A percentile compares a stretch with the other conserved stretches of the same genome.
Evolutionary conservation across 2,797 vertebrate genomes (phyloP).

Genomic region (Huso huso): DNA sequence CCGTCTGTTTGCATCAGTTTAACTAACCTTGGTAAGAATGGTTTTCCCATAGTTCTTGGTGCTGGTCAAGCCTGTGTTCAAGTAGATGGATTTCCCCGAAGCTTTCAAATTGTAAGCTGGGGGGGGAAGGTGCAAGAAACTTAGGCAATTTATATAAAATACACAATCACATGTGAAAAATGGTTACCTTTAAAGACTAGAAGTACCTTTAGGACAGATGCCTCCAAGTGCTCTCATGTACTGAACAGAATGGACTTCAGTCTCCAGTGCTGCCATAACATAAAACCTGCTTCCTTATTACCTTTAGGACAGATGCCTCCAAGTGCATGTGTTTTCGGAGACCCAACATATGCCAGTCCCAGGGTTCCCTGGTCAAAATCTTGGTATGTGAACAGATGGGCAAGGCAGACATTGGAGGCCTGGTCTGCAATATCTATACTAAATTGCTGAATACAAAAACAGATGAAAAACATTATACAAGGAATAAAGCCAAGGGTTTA

Average conservation of each 20-base stretch:
- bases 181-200: too few species aligned
- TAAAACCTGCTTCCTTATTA: conserved; percentile 38
- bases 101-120: conserved; percentile 76
- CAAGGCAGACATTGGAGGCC: conserved; percentile 84
- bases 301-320: conserved; percentile 91
- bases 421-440: conserved; percentile 87
- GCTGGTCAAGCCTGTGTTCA: conserved; percentile 96
- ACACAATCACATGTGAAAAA: too few species aligned
- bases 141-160: conserved; percentile 9
- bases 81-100: conserved; percentile 71
- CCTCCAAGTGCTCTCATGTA: too few species aligned
- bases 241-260: too few species aligned
- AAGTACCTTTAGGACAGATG: too few species aligned
- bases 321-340: conserved; percentile 77
- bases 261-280: too few species aligned
- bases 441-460: conserved; percentile 74
- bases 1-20: too few species aligned
- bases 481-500: background rate
- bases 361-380: conserved; percentile 95
- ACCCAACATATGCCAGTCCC: conserved; percentile 90
- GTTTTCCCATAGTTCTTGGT: conserved; percentile 98
- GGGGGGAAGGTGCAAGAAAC: conserved; percentile 4
- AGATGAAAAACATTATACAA: background rate
- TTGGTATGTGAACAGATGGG: conserved; percentile 96
- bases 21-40: conserved; percentile 88